Percentiles rank a stretch among this genome's conserved stretches.
Conservation (phyloP, 1,140 invertebrate species). For the Hycleus phaleratus region DNA sequence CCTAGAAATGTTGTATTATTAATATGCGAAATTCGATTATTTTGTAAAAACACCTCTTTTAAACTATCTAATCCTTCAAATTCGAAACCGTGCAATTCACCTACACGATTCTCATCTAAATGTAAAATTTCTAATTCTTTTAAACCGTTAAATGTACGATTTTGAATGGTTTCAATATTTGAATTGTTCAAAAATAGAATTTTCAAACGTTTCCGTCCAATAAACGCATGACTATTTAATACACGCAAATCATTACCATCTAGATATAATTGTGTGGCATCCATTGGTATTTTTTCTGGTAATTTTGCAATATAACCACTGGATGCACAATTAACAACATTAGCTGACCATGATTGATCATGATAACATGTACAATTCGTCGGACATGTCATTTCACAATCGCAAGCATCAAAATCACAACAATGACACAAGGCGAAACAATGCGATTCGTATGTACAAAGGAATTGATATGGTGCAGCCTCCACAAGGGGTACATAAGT, state of each 20-base stretch:
- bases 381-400: slow-evolving; percentile 93
- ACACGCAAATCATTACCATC: slow-evolving; percentile 79
- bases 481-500: slow-evolving; percentile 73
- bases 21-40: slow-evolving; percentile 62
- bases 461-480: slow-evolving; percentile 76
- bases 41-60: slow-evolving; percentile 55
- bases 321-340: slow-evolving; percentile 81
- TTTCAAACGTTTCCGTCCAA: slow-evolving; percentile 78
- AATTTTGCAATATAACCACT: slow-evolving; percentile 63
- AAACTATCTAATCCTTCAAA: slow-evolving; percentile 56
- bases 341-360: slow-evolving; percentile 85
- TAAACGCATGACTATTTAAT: slow-evolving; percentile 78
- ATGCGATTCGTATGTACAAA: slow-evolving; percentile 85
- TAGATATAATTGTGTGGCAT: slow-evolving; percentile 80
- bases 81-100: slow-evolving; percentile 71
- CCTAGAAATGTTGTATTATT: slow-evolving; percentile 70
- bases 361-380: slow-evolving; percentile 87
- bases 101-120: slow-evolving; percentile 47
- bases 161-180: slow-evolving; percentile 77
- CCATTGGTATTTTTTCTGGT: slow-evolving; percentile 84
- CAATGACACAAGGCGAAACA: slow-evolving; percentile 87
- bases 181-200: slow-evolving; percentile 78
- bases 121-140: slow-evolving; percentile 73
- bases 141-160: slow-evolving; percentile 83
- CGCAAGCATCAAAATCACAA: slow-evolving; percentile 89